Base-by-base conservation (phyloP, 2,797 vertebrate species). In the Sebastes kiyomatsui region DNA sequence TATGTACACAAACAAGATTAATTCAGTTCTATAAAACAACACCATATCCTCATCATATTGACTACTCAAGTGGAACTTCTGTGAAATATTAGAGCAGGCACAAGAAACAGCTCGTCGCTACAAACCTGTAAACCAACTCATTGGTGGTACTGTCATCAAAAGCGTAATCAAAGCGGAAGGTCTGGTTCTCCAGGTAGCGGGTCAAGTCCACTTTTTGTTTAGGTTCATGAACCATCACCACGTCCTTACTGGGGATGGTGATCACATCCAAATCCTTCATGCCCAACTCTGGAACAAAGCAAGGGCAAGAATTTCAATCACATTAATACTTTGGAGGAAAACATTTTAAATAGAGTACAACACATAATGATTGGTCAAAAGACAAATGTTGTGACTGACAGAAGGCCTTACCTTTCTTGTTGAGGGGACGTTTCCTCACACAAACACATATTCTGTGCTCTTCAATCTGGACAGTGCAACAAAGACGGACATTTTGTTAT, bases 131-230 rank as follows among this genome's bases (percentile, higher is more conserved):
- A 94, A 99, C 97, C 98, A 99, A 98, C 96, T 99, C 98, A 89
- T 99, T 99, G 93, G 97, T 95, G 86, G 97, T 92, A 69, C 90
- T 97, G 91, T 99, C 98, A 85, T 99, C 98, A 83, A 99, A 99
- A 86, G 98, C 97, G 87, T 98, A 99, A 93, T 99, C 98, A 81
- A 99, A 99, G 89, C 98, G 97, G 93, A 99, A 99, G 35, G 98
- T 99, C 95, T 99, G 98, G 95, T 99, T 99, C 94, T 99, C 98
- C 91, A 99, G 94, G 95, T 96, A 99, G 87, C 97, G 97, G 80
- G 98, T 99, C 88, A 99, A 96, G 91, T 99, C 98, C 87, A 99
- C 98, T 89, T 99, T 99, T 91, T 99, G 98, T 91, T 99, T 99
- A 38, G 98, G 98, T 78, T 99, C 98, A 86, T 99, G 98, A 79